Evolutionary conservation across 2,797 vertebrate genomes (phyloP), one percentile per base, ranked within the genome.

Genomic region (Clarias laeviceps): DNA sequence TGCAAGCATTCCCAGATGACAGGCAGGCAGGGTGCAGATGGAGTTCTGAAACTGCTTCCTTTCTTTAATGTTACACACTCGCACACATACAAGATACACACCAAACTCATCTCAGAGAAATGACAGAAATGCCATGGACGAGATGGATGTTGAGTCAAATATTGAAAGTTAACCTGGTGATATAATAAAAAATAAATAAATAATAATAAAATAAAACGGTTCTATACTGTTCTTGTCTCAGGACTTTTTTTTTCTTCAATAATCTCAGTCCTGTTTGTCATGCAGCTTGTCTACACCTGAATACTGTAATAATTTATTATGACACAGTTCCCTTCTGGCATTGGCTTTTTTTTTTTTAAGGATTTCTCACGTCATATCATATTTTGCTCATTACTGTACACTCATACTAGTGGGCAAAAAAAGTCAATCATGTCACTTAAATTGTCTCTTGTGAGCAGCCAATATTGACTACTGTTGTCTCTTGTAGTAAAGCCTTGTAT

Each of bases 1-100:
- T 84, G 84, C 87, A 83, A 88, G 82, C 79, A 87, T 88, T 87
- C 86, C 88, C 86, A 69, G 85, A 89, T 88, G 85, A 91, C 86
- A 88, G 87, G 69, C 68, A 78, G 86, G 73, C 77, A 86, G 88
- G 84, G 77, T 87, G 78, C 78, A 88, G 88, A 86, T 88, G 81
- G 82, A 88, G 74, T 84, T 88, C 84, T 86, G 74, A 88, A 89
- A 87, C 88, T 78, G 78, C 81, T 84, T 83, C 87, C 83, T 85
- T 80, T 86, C 83, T 88, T 54, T 64, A 77, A 81, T 65, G 24
- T 70, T 54, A 40, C 72, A 83, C 68, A 57, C 72, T 78, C 29
- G 9, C 62, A 85, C 66, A 87, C 83, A 80, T 79, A 78, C 85
- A 84, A 61, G 54, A 80, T 37, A 78, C 74, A 78, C 56, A 78